Evolutionary conservation across 2,113 vertebrate genomes (phyloP), one percentile per base, ranked within the genome.

Genomic region (Rhombomys opimus): DNA sequence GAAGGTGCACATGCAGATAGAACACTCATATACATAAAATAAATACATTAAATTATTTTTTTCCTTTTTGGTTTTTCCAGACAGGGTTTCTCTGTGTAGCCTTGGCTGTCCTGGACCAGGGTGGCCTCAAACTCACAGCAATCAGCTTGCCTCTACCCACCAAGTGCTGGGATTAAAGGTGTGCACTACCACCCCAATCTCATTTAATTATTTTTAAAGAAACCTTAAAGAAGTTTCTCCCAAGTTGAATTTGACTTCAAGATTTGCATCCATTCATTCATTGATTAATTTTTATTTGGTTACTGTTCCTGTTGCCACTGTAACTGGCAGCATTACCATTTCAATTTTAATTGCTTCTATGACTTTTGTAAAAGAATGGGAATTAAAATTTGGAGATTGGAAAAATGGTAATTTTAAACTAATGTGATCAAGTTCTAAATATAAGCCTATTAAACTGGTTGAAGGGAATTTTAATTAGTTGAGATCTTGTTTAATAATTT

Each of bases 391-490:
- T 18, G 87, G 20, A 6, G 17, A 92, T 1, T 90, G 22, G 67
- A 91, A 93, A 93, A 95, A 84, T 68, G 92, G 5, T 93, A 88
- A 96, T 85, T 86, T 97, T 22, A 93, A 97, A 80, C 81, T 61
- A 88, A 95, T 88, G 11, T 61, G 91, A 70, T 59, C 23, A 95
- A 80, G 72, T 76, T 95, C 81, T 82, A 91, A 95, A 91, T 75
- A 89, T 80, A 94, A 93, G 89, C 20, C 75, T 76, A 76, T 76
- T 90, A 78, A 90, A 50, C 13, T 90, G 50, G 57, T 50, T 84
- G n/a, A 68, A 7, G 10, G 38, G 96, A 97, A 65, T 94, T 72
- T 61, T 59, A 82, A 89, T 61, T 89, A 73, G 54, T 78, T 89
- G 82, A 87, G 10, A 25, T 87, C 67, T 95, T 15, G 91, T 80